phyloP scores from a whole-genome alignment of 2,888 invertebrate species.

The Oscheius sp. region DNA sequence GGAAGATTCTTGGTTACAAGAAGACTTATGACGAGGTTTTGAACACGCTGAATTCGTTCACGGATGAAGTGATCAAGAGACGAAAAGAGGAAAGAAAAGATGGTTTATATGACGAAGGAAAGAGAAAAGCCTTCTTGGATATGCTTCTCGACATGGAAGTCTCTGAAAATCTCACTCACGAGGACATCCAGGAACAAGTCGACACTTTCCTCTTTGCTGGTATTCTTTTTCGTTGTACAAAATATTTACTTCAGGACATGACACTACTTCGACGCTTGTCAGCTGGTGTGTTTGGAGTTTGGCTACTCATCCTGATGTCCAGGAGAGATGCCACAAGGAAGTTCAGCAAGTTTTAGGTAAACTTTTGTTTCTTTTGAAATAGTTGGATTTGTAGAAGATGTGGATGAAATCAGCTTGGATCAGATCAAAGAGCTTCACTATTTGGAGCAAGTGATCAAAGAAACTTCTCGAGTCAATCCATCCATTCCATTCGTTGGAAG shows the following conservation, averaged over 20 bases:
- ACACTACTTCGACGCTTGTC: conserved; percentile 72
- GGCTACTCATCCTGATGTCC: conserved; percentile 71
- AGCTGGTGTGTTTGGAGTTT: conserved; percentile 71
- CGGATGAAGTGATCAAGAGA: conserved; percentile 13
- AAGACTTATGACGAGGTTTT: background rate
- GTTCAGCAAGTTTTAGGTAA: conserved; percentile 27
- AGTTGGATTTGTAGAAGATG: conserved; percentile 24
- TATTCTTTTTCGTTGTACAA: background rate
- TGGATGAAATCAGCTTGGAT: conserved; percentile 66
- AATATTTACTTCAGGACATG: conserved; percentile 67
- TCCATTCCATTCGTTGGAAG: conserved; percentile 50
- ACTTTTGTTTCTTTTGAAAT: background rate
- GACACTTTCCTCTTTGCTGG: conserved; percentile 74
- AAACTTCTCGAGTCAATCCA: conserved; percentile 50
- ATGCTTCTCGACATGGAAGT: conserved; percentile 71
- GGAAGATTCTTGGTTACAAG: background rate
- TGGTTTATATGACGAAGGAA: background rate
- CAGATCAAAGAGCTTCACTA: conserved; percentile 63
- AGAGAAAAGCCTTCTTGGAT: conserved; percentile 72
- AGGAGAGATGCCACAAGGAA: conserved; percentile 57
- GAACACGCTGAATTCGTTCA: background rate
- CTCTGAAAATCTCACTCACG: conserved; percentile 69
- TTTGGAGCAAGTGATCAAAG: conserved; percentile 68
- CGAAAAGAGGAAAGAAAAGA: background rate
- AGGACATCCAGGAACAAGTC: conserved; percentile 70